Conservation (phyloP, 2,797 vertebrate genomes). For the Xiphophorus birchmanni region DNA sequence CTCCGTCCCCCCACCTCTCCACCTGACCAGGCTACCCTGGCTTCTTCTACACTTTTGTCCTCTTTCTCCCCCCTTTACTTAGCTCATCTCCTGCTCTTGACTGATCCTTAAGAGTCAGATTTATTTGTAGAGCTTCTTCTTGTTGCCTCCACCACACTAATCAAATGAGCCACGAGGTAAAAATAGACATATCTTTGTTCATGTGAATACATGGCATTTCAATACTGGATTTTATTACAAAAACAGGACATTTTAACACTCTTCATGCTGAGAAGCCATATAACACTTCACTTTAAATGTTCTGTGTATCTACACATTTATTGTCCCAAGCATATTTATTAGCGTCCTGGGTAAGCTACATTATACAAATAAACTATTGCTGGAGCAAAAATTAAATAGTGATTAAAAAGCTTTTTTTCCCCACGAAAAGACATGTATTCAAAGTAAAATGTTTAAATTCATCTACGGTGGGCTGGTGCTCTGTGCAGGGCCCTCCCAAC, state of each 20-base stretch:
- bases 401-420: background rate
- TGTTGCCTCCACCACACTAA: conserved; percentile 44
- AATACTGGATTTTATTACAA: background rate
- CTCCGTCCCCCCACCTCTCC: conserved; percentile 37
- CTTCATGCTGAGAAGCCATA: background rate
- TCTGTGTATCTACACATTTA: background rate
- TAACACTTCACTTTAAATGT: background rate
- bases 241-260: background rate
- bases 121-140: conserved; percentile 56
- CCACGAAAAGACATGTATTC: background rate
- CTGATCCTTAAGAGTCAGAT: conserved; percentile 58
- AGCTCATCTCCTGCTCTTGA: conserved; percentile 66
- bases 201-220: background rate
- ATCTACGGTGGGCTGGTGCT: too few species aligned
- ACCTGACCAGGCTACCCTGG: conserved; percentile 62
- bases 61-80: conserved; percentile 43
- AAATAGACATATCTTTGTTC: conserved; percentile 5
- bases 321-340: background rate
- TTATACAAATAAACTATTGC: background rate
- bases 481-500: too few species aligned
- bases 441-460: background rate
- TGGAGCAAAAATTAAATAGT: background rate
- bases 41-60: conserved; percentile 45
- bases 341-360: background rate
- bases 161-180: conserved; percentile 24